Evolutionary conservation across 2,888 invertebrate species (phyloP).

Genomic region (Bedellia somnulentella): DNA sequence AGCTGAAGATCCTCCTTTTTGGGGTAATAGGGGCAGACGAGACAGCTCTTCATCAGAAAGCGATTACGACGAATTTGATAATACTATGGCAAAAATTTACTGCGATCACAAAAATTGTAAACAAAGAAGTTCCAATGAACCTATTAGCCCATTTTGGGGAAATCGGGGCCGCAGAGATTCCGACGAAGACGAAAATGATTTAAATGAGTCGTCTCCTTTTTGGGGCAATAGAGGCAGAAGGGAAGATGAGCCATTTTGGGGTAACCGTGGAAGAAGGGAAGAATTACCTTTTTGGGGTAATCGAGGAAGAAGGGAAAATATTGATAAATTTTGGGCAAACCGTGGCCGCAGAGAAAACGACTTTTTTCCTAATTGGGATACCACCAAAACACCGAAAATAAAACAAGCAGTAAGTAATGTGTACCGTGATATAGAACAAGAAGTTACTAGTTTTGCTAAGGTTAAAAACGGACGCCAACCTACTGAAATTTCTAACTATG

Average conservation of each 20-base stretch:
- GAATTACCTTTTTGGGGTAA: slow-evolving; percentile 20
- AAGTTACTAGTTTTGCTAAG: slow-evolving; percentile 23
- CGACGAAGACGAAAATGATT: slow-evolving; percentile 19
- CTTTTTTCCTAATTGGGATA: slow-evolving; percentile 21
- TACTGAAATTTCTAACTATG: slow-evolving; percentile 18
- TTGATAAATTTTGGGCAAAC: slow-evolving; percentile 28
- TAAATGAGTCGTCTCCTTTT: slow-evolving; percentile 12
- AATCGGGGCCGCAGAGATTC: slow-evolving; percentile 18
- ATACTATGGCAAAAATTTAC: slow-evolving; percentile 6
- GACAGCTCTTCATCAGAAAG: slow-evolving; percentile 23
- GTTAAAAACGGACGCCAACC: slow-evolving; percentile 16
- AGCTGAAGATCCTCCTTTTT: slow-evolving; percentile 31
- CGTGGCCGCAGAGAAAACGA: slow-evolving; percentile 25
- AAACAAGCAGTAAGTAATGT: slow-evolving; percentile 24
- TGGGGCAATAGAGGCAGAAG: slow-evolving; percentile 22
- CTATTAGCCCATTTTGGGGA: slow-evolving; percentile 15
- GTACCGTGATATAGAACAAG: slow-evolving; percentile 23
- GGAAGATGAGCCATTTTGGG: slow-evolving; percentile 40
- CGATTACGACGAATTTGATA: slow-evolving; percentile 14
- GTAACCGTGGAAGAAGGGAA: slow-evolving; percentile 33
- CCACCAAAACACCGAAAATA: slow-evolving; percentile 15
- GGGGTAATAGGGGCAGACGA: slow-evolving; percentile 38
- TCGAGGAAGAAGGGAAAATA: slow-evolving; percentile 17
- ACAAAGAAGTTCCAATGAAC: slow-evolving; percentile 18
- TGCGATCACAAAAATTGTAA: slow-evolving; percentile 10